phyloP scores from a whole-genome alignment of 1,140 invertebrate genomes.

The Ceratoteleas bidentatus region DNA sequence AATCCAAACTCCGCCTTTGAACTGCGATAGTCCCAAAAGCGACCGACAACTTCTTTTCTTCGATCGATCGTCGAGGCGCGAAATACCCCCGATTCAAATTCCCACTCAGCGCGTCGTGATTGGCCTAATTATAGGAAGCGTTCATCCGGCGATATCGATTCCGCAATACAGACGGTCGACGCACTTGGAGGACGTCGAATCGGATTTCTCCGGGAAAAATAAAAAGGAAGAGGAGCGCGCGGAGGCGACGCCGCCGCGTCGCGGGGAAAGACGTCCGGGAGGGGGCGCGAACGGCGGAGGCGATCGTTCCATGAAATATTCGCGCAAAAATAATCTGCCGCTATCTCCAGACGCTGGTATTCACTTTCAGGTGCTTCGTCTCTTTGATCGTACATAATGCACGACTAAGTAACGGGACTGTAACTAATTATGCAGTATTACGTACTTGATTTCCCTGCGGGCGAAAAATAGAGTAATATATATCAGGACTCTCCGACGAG shows the following conservation, averaged over 20 bases:
- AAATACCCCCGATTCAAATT: constrained; percentile 29
- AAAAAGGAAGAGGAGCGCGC: not conserved
- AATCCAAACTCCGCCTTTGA: too few species aligned
- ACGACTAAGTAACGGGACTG: constrained; percentile 77
- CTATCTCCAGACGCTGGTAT: constrained; percentile 58
- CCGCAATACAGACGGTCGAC: constrained; percentile 17
- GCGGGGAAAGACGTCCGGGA: constrained; percentile 13
- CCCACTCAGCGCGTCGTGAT: constrained; percentile 25
- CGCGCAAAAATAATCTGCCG: constrained; percentile 52
- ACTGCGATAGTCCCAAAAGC: not conserved
- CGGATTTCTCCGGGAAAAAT: constrained; percentile 20
- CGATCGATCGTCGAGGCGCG: constrained; percentile 5
- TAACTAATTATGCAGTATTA: constrained; percentile 80
- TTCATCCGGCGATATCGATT: constrained; percentile 49
- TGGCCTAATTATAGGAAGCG: constrained; percentile 51
- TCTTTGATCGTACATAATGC: constrained; percentile 79
- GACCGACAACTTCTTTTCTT: not conserved
- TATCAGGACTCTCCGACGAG: constrained; percentile 75
- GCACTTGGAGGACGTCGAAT: constrained; percentile 15
- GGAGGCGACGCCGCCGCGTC: not conserved
- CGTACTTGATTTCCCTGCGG: constrained; percentile 80
- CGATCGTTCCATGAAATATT: constrained; percentile 57
- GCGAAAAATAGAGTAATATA: constrained; percentile 79
- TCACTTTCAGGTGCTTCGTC: constrained; percentile 72
- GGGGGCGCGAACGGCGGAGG: constrained; percentile 13